phyloP scores from a whole-genome alignment of 2,888 invertebrate genomes.

The Limnephilus auricula region DNA sequence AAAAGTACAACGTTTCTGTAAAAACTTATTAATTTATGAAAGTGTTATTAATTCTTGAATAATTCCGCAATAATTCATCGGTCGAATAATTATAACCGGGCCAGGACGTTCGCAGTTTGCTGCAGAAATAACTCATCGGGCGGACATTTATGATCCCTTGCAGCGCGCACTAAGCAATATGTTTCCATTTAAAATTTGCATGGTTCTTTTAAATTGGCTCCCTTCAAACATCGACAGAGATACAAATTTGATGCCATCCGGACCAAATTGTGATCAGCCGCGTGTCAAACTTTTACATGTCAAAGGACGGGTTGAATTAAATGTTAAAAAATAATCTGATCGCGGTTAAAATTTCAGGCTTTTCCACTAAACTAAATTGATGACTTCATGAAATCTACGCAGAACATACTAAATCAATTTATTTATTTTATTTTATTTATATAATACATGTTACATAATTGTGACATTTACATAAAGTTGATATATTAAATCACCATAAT shows the following conservation, averaged over 20 bases:
- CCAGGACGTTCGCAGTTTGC: constrained; percentile 2
- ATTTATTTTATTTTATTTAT: no score
- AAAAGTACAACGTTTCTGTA: not conserved
- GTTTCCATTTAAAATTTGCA: not conserved
- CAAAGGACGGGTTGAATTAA: not conserved
- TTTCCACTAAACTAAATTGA: not conserved
- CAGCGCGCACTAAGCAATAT: not conserved
- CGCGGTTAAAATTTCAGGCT: not conserved
- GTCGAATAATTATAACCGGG: not conserved
- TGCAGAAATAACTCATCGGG: constrained; percentile 24
- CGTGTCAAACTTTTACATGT: not conserved
- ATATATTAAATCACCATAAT: no score
- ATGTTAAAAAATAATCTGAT: no score
- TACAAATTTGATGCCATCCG: not conserved
- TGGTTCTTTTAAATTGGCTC: constrained; percentile 4
- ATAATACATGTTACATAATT: no score
- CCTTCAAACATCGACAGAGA: not conserved
- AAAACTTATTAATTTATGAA: no score
- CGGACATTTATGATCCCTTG: constrained; percentile 4
- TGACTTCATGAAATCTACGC: not conserved
- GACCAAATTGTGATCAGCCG: not conserved
- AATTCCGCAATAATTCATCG: not conserved
- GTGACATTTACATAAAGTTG: no score
- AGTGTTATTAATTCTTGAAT: not conserved
- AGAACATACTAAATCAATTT: not conserved